phyloP scores from a whole-genome alignment of 1,140 invertebrate genomes.

The Aleiodes sp. region DNA sequence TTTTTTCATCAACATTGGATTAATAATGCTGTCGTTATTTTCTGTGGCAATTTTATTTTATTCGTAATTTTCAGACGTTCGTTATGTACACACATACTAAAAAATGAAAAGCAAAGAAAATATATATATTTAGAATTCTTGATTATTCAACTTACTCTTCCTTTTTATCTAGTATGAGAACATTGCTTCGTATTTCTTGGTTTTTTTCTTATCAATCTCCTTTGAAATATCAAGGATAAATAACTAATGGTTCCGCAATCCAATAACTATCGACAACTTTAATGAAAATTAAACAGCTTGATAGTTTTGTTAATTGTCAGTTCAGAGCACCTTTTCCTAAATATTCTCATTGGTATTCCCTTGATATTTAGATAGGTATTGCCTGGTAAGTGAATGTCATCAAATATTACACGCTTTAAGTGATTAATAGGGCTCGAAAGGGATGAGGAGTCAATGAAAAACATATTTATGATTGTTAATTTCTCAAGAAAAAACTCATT shows the following conservation, averaged over 20 bases:
- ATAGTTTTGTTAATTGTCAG: too few relatives aligned
- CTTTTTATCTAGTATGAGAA: conserved; percentile 7
- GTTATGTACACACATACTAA: conserved; percentile 63
- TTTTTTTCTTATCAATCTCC: neutral
- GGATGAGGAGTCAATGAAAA: neutral
- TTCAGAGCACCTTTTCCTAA: too few relatives aligned
- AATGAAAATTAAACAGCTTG: neutral
- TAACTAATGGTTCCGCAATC: neutral
- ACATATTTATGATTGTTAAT: conserved; percentile 29
- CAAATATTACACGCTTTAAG: neutral
- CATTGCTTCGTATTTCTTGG: conserved; percentile 36
- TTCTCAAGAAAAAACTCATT: conserved; percentile 41
- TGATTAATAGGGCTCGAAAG: neutral
- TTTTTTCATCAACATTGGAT: neutral
- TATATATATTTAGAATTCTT: conserved; percentile 14
- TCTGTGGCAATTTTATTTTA: conserved; percentile 55
- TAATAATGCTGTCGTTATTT: conserved; percentile 4
- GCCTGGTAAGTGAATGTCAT: neutral
- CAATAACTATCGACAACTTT: neutral
- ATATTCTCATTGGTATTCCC: too few relatives aligned
- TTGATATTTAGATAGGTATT: too few relatives aligned
- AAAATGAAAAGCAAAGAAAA: conserved; percentile 28
- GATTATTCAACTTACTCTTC: conserved; percentile 45
- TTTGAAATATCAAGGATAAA: neutral
- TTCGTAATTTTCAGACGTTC: conserved; percentile 53